These are phyloP conservation scores for Apogon hyalosoma DNA, from an alignment of 2,797 vertebrate species.

Conservation along the genomic window DNA sequence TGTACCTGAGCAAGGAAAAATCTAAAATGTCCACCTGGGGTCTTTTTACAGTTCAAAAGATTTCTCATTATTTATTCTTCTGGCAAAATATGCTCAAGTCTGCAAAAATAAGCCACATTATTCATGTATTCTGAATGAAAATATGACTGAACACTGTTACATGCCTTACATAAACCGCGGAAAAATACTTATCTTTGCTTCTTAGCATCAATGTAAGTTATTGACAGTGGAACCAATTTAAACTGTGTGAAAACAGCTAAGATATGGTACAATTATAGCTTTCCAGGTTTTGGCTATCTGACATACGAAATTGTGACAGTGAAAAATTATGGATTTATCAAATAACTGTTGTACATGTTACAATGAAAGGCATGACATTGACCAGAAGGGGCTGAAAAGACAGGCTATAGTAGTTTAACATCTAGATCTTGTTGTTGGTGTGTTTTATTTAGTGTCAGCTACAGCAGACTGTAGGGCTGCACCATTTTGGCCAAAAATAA, in stretches of 20 bases:
- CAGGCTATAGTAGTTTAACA: conserved; percentile 5
- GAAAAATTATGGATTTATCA: conserved; percentile 7
- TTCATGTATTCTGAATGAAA: background rate
- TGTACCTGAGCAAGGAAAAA: background rate
- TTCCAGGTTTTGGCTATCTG: background rate
- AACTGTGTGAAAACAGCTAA: background rate
- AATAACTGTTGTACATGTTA: conserved; percentile 1
- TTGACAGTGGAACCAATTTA: conserved; percentile 4
- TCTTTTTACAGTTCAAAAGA: conserved; percentile 4
- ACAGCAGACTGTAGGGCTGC: no score
- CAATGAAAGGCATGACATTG: background rate
- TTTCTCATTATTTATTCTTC: conserved; percentile 15
- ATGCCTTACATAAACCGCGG: background rate
- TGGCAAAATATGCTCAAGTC: background rate
- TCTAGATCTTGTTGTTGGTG: background rate
- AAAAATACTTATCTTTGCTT: background rate
- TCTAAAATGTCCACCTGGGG: background rate
- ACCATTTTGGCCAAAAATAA: no score
- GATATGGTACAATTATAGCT: background rate
- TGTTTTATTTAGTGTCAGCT: background rate
- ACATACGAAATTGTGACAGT: background rate
- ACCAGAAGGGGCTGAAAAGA: conserved; percentile 18
- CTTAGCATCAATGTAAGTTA: background rate
- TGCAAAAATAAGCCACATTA: background rate
- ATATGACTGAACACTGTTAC: background rate